Evolutionary conservation across 2,797 vertebrate genomes (phyloP).

Genomic region (Petrocephalus sullivani): DNA sequence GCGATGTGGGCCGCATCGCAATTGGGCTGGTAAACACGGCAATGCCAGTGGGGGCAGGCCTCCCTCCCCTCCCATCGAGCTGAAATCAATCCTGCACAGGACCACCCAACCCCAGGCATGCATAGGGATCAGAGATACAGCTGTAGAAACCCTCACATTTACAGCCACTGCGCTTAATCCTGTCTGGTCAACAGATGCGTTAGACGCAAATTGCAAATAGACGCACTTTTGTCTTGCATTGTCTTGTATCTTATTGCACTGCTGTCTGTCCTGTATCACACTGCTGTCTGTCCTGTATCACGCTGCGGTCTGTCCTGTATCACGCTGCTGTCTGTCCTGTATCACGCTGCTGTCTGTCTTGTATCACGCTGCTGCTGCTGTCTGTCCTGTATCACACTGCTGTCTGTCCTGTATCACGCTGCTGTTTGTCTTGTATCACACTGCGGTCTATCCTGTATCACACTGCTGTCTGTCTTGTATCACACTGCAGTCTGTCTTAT

Average conservation of each 20-base stretch:
- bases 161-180: neutral
- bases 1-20: conserved; percentile 42
- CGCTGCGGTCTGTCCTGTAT: neutral
- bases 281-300: neutral
- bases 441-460: neutral
- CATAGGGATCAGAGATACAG: neutral
- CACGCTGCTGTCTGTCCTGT: neutral
- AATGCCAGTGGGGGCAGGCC: conserved; percentile 32
- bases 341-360: neutral
- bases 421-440: neutral
- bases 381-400: neutral
- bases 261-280: neutral
- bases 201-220: neutral
- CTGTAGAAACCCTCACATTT: neutral
- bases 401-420: neutral
- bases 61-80: conserved; percentile 27
- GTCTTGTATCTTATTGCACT: neutral
- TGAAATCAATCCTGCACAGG: conserved; percentile 4
- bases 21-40: conserved; percentile 36
- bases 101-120: neutral
- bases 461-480: neutral
- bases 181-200: neutral
- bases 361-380: neutral
- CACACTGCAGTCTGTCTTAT: neutral
- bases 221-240: neutral